Percentiles rank a stretch among this genome's conserved stretches.
phyloP scores from a whole-genome alignment of 2,888 invertebrate genomes.

The Watsonalla cultraria region DNA sequence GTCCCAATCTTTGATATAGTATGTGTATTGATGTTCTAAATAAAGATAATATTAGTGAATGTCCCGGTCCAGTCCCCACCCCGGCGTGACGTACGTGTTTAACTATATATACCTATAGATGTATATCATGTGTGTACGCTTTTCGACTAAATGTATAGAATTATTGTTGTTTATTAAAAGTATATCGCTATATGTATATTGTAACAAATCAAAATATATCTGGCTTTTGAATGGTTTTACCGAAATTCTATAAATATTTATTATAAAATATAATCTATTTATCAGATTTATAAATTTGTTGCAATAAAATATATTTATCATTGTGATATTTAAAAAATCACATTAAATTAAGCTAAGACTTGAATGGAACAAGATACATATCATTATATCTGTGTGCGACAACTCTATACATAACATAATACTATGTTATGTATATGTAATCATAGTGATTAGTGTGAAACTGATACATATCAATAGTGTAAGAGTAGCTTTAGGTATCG shows the following conservation, averaged over 20 bases:
- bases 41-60: constrained; percentile 1
- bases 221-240: constrained; percentile 39
- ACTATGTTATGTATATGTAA: constrained; percentile 9
- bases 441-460: constrained; percentile 34
- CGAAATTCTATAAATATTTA: background rate
- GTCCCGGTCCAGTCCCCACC: constrained; percentile 15
- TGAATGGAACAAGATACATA: constrained; percentile 40
- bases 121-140: background rate
- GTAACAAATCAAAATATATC: constrained; percentile 35
- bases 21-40: constrained; percentile 39
- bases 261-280: constrained; percentile 5
- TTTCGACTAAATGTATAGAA: background rate
- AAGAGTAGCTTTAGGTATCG: constrained; percentile 66
- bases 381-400: constrained; percentile 42
- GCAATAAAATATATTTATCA: constrained; percentile 11
- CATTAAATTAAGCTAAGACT: constrained; percentile 29
- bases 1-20: constrained; percentile 20
- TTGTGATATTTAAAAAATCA: background rate
- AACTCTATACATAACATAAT: constrained; percentile 23
- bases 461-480: constrained; percentile 36
- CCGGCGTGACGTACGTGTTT: constrained; percentile 24
- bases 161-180: background rate
- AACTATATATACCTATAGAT: constrained; percentile 15
- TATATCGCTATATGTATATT: background rate
- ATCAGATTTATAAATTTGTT: constrained; percentile 11